Evolutionary conservation across 2,888 invertebrate species (phyloP).

Genomic region (Amphipoea lucens): DNA sequence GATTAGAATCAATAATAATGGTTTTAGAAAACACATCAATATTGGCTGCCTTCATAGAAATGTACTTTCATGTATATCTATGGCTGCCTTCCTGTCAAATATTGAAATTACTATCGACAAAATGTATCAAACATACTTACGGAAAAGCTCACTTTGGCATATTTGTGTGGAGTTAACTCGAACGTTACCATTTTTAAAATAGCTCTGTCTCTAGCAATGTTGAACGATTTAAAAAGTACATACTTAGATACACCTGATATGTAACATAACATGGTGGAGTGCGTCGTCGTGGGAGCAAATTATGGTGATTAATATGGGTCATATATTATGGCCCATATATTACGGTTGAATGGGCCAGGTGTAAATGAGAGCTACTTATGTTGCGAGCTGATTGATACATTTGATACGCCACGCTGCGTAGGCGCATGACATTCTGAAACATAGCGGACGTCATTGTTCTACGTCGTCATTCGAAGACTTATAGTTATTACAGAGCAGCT

Average conservation of each 20-base stretch:
- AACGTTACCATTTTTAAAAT: neutral
- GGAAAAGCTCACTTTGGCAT: neutral
- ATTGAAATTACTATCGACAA: neutral
- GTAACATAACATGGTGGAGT: constrained; percentile 16
- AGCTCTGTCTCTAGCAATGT: neutral
- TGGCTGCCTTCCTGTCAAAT: neutral
- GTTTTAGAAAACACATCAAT: neutral
- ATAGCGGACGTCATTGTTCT: constrained; percentile 18
- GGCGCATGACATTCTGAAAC: constrained; percentile 26
- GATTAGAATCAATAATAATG: neutral
- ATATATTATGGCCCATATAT: constrained; percentile 35
- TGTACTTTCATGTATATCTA: no score
- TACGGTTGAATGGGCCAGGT: constrained; percentile 24
- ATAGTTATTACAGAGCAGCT: neutral
- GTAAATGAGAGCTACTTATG: constrained; percentile 27
- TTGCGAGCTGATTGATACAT: constrained; percentile 47
- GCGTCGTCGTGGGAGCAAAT: constrained; percentile 21
- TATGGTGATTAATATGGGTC: constrained; percentile 33
- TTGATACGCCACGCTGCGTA: constrained; percentile 16
- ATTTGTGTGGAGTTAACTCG: neutral
- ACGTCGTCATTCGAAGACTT: neutral
- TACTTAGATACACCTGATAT: constrained; percentile 23
- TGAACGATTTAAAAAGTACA: constrained; percentile 16
- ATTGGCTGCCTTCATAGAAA: neutral
- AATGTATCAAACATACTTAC: neutral